Evolutionary conservation across 2,888 invertebrate genomes (phyloP).

Genomic region (Drosophila helvetica): DNA sequence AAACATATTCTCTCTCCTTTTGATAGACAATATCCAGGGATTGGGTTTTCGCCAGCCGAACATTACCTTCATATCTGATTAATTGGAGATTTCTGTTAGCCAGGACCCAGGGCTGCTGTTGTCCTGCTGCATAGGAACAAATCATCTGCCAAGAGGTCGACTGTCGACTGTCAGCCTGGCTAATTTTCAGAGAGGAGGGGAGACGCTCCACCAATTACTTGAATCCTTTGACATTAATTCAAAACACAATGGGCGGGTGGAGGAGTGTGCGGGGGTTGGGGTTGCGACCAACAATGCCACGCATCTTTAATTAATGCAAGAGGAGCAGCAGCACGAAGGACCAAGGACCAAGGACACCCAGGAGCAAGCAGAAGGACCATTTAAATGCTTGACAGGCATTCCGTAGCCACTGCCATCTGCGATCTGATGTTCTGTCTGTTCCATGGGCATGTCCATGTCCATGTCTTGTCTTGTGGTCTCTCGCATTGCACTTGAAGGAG

Average conservation of each 20-base stretch:
- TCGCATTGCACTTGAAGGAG: constrained; percentile 61
- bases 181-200: constrained; percentile 22
- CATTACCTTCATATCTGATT: constrained; percentile 11
- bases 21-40: background rate
- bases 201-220: constrained; percentile 48
- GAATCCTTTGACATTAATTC: constrained; percentile 63
- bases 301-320: constrained; percentile 67
- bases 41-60: background rate
- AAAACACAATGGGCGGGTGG: constrained; percentile 50
- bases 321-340: constrained; percentile 32
- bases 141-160: constrained; percentile 20
- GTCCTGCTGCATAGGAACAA: constrained; percentile 3
- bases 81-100: constrained; percentile 3
- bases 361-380: constrained; percentile 37
- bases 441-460: constrained; percentile 19
- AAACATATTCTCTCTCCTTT: background rate
- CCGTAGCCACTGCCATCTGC: background rate
- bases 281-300: constrained; percentile 52
- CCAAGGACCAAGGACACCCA: no score
- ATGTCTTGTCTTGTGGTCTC: constrained; percentile 58
- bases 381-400: constrained; percentile 51
- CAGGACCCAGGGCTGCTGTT: background rate
- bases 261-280: constrained; percentile 1
- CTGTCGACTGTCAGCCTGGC: constrained; percentile 3
- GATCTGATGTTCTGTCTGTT: constrained; percentile 22